These are phyloP conservation scores for Xenops minutus DNA, from an alignment of 2,797 vertebrate genomes.

Conservation along the genomic window DNA sequence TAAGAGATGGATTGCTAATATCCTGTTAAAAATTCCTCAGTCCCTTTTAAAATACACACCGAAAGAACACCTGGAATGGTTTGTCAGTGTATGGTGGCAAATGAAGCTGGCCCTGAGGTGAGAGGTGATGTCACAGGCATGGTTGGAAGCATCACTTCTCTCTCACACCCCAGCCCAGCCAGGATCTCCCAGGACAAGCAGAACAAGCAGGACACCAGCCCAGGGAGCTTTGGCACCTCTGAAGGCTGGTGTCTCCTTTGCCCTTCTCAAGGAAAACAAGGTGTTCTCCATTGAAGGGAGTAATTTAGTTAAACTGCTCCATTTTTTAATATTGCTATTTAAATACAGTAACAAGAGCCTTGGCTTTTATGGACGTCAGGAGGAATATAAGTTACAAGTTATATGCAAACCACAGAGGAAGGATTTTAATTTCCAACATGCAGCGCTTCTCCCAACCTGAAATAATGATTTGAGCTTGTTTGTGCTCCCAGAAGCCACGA, in stretches of 20 bases:
- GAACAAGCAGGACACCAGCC: neutral
- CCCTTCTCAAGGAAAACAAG: neutral
- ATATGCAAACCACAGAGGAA: slow-evolving; percentile 46
- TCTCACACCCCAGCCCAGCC: neutral
- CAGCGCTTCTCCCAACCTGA: neutral
- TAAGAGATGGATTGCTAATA: neutral
- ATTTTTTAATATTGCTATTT: neutral
- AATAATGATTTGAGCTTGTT: neutral
- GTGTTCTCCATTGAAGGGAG: neutral
- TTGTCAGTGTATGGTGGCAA: neutral
- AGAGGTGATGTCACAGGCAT: neutral
- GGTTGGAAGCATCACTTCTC: neutral
- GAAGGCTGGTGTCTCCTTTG: neutral
- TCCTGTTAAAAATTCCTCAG: fast-evolving
- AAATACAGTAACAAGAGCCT: neutral
- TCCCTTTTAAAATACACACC: neutral
- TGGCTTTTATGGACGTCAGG: neutral
- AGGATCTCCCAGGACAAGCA: neutral
- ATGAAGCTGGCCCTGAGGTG: neutral
- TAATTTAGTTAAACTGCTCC: neutral
- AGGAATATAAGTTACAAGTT: slow-evolving; percentile 9
- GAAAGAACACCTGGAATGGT: neutral
- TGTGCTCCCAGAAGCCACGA: slow-evolving; percentile 20
- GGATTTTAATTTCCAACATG: slow-evolving; percentile 32
- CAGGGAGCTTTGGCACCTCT: neutral